Evolutionary conservation across 2,888 invertebrate genomes (phyloP), one percentile per base, ranked within the genome.

Genomic region (Watsonalla binaria): DNA sequence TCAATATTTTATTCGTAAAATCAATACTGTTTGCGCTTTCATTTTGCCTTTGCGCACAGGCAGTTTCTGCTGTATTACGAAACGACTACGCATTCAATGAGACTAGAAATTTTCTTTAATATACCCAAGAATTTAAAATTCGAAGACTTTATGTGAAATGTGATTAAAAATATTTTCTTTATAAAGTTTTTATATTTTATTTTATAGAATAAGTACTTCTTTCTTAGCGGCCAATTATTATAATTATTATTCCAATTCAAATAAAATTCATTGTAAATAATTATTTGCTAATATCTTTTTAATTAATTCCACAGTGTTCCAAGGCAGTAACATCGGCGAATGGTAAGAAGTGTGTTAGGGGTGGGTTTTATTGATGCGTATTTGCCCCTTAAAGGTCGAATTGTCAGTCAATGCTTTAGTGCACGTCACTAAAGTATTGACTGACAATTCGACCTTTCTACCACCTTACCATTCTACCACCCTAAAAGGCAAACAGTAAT

Each of bases 331-430:
- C 49, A 60, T 62, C 65, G 63, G 14, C 37, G 60, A 58, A 53
- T 54, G 70, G 70, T 69, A 69, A 68, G 69, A 66, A 50, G 48
- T 55, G 56, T 60, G 57, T 57, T 60, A 60, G 50, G 63, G 58
- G 58, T 63, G 49, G 14, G 9, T 49, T 49, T 49, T 57, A 63
- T 47, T 63, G 59, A 54, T 63, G 55, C 63, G 60, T 55, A 46
- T 60, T 66, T 59, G 54, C 61, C 37, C 49, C 8, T 35, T 33
- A 49, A 49, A 49, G 49, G 49, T 49, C 11, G 49, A 37, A 37
- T 9, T 49, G 37, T 14, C 42, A 42, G 42, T 42, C 42, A 42
- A 42, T 42, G 11, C 11, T 11, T 42, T 9, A 42, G 42, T 42
- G 42, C n/a, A 42, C 42, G 11, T 42, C 11, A 42, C 42, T n/a